Evolutionary conservation across 2,797 vertebrate species (phyloP).

Genomic region (Oreochromis grahami): DNA sequence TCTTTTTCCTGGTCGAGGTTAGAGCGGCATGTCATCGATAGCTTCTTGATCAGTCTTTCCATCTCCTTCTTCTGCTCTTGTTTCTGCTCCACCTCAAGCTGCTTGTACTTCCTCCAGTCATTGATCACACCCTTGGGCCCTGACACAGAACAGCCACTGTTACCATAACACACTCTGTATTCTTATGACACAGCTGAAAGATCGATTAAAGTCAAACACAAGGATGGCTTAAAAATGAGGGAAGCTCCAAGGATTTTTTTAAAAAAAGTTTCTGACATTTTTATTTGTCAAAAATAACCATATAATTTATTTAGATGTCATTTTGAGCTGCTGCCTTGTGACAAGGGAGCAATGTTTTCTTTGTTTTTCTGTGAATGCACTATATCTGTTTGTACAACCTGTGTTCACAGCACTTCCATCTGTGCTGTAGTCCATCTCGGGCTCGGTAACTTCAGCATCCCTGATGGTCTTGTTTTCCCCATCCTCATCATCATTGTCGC

Average conservation of each 20-base stretch:
- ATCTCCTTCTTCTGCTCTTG: slow-evolving; percentile 94
- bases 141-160: slow-evolving; percentile 32
- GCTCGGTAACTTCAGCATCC: slow-evolving; percentile 56
- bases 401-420: slow-evolving; percentile 93
- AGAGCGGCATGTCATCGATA: slow-evolving; percentile 92
- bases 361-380: neutral
- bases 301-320: neutral
- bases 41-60: slow-evolving; percentile 91
- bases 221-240: neutral
- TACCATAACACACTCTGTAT: neutral
- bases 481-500: slow-evolving; percentile 87
- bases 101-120: slow-evolving; percentile 96
- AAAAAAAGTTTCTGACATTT: fast-evolving
- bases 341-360: neutral
- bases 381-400: slow-evolving; percentile 67
- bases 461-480: slow-evolving; percentile 71
- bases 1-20: slow-evolving; percentile 89
- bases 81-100: slow-evolving; percentile 92
- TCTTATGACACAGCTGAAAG: neutral
- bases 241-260: neutral
- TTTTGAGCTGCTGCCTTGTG: neutral
- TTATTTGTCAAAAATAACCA: neutral
- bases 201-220: neutral
- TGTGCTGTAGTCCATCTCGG: slow-evolving; percentile 78
- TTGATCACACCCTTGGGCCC: slow-evolving; percentile 98